Evolutionary conservation across 2,888 invertebrate genomes (phyloP).

Genomic region (Sepiola atlantica): DNA sequence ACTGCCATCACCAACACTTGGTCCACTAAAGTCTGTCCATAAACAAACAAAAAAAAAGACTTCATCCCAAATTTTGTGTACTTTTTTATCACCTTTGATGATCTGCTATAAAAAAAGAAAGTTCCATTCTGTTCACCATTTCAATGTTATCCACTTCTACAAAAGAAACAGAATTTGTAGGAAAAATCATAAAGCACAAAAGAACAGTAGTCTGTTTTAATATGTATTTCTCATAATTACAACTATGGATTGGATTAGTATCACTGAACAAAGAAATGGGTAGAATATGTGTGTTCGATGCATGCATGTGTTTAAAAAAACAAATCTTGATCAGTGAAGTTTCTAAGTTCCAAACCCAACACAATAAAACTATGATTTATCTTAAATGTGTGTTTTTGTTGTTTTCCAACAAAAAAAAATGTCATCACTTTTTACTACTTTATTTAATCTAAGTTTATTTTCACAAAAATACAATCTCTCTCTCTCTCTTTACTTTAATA

Average conservation of each 20-base stretch:
- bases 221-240: too few species aligned
- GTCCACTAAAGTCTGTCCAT: conserved; percentile 32
- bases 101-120: neutral
- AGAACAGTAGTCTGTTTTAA: neutral
- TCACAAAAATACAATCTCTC: conserved; percentile 1
- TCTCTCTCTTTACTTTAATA: neutral
- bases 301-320: neutral
- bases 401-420: neutral
- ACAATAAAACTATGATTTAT: conserved; percentile 32
- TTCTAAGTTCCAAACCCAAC: neutral
- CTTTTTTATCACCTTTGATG: conserved; percentile 13
- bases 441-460: neutral
- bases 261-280: too few species aligned
- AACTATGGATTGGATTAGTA: too few species aligned
- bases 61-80: conserved; percentile 32
- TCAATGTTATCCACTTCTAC: neutral
- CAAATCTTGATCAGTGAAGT: neutral
- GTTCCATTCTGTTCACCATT: conserved; percentile 1
- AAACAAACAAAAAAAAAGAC: neutral
- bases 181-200: neutral
- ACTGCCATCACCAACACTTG: conserved; percentile 32
- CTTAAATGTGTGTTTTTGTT: neutral
- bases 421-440: neutral
- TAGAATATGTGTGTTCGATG: neutral
- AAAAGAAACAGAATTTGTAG: neutral